A percentile compares a stretch with the other conserved stretches of the same genome.
phyloP scores from a whole-genome alignment of 1,140 invertebrate genomes.

The Parapsyche elsis region DNA sequence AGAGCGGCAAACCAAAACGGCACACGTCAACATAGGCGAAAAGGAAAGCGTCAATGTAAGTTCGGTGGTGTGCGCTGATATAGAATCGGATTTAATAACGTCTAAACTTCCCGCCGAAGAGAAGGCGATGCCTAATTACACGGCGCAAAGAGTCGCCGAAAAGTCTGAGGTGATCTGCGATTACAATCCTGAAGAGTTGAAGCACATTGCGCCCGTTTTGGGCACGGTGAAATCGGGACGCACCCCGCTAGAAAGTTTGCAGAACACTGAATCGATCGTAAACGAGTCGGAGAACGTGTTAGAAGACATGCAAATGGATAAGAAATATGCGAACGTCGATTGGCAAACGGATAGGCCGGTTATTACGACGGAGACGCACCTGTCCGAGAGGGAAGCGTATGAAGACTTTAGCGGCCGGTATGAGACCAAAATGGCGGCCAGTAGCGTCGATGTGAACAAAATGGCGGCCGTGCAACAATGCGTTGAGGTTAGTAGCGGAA shows the following conservation, averaged over 20 bases:
- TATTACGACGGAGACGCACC: conserved; percentile 61
- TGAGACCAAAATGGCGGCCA: conserved; percentile 42
- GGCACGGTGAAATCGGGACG: conserved; percentile 60
- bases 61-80: conserved; percentile 42
- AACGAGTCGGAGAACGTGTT: conserved; percentile 58
- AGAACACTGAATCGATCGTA: conserved; percentile 57
- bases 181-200: conserved; percentile 57
- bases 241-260: conserved; percentile 58
- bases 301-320: conserved; percentile 58
- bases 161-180: conserved; percentile 60
- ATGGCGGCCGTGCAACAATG: conserved; percentile 61
- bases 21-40: conserved; percentile 41
- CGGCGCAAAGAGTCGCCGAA: conserved; percentile 61
- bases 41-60: conserved; percentile 50
- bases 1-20: conserved; percentile 25
- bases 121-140: conserved; percentile 37
- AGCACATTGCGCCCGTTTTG: conserved; percentile 48
- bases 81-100: conserved; percentile 24
- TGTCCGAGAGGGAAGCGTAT: conserved; percentile 51
- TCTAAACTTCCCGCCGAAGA: conserved; percentile 39
- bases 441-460: conserved; percentile 58
- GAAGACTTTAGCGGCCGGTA: conserved; percentile 28
- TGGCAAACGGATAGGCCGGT: conserved; percentile 62
- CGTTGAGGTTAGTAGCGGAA: conserved; percentile 62
- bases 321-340: conserved; percentile 62